phyloP scores from a whole-genome alignment of 2,888 invertebrate genomes.

The Auanema sp. region DNA sequence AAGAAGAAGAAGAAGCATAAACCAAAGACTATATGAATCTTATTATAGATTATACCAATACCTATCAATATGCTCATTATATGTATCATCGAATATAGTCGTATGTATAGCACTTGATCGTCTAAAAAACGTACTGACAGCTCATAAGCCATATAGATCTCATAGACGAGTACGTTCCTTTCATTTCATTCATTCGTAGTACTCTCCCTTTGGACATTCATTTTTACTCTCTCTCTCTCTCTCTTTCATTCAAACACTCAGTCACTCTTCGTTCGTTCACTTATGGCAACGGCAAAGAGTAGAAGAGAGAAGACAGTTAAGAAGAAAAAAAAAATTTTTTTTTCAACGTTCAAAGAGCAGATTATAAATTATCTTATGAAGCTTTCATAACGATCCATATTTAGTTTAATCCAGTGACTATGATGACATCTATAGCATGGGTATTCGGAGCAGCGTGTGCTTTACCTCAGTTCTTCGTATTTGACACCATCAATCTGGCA shows the following conservation, averaged over 20 bases:
- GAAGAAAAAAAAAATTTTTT: no score
- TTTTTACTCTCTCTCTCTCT: no score
- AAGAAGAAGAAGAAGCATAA: slow-evolving; percentile 4
- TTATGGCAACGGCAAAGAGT: no score
- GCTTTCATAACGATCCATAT: not conserved
- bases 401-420: slow-evolving; percentile 35
- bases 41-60: slow-evolving; percentile 30
- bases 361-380: not conserved
- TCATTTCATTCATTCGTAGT: not conserved
- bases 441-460: slow-evolving; percentile 45
- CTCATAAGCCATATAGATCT: slow-evolving; percentile 30
- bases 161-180: slow-evolving; percentile 16
- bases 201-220: no score
- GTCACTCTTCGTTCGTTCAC: no score
- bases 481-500: slow-evolving; percentile 43
- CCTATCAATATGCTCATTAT: slow-evolving; percentile 58
- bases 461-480: slow-evolving; percentile 55
- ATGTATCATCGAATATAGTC: slow-evolving; percentile 60
- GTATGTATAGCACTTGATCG: slow-evolving; percentile 61
- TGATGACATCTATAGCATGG: slow-evolving; percentile 46
- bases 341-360: not conserved
- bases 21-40: not conserved
- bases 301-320: no score
- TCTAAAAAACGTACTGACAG: slow-evolving; percentile 55
- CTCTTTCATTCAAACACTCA: no score